Percentiles rank a stretch among this genome's conserved stretches.
Conservation (phyloP, 2,797 vertebrate genomes). For the Mus caroli region DNA sequence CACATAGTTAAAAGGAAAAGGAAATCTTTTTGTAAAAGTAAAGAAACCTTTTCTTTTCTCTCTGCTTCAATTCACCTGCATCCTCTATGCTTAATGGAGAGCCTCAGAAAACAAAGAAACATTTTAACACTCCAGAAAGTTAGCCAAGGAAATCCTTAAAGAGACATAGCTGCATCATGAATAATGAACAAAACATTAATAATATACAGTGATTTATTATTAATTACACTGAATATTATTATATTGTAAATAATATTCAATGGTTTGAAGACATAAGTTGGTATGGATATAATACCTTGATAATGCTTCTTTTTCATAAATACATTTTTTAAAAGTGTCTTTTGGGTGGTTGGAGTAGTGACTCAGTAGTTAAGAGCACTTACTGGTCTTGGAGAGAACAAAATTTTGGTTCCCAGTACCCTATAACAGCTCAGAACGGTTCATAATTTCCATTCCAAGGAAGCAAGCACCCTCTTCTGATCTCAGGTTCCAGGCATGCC, state of each 20-base stretch:
- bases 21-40: background rate
- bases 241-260: background rate
- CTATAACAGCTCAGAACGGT: background rate
- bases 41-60: background rate
- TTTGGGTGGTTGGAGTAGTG: background rate
- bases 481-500: background rate
- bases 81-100: background rate
- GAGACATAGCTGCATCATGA: background rate
- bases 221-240: background rate
- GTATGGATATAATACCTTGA: background rate
- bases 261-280: background rate
- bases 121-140: background rate
- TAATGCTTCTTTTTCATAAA: background rate
- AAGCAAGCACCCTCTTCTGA: background rate
- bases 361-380: background rate
- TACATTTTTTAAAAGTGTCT: background rate
- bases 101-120: background rate
- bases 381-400: background rate
- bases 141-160: background rate
- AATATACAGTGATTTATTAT: background rate
- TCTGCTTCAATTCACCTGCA: background rate
- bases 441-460: background rate
- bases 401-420: background rate
- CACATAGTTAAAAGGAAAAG: background rate
- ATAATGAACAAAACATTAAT: background rate